These are phyloP conservation scores for Pteromalus puparum DNA, from an alignment of 1,140 invertebrate genomes.

Conservation along the genomic window DNA sequence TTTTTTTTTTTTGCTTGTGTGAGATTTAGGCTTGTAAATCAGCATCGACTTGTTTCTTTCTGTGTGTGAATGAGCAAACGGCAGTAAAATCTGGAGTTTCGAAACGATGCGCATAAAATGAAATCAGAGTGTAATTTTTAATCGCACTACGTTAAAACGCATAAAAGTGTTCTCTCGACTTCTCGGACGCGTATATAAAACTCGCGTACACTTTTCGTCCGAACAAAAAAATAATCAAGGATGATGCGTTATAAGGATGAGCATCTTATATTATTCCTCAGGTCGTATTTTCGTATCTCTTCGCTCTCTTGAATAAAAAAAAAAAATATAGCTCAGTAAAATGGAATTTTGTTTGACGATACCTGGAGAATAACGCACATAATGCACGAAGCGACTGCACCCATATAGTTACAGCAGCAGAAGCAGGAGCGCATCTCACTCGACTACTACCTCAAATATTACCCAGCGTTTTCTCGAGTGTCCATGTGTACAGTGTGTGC, in stretches of 20 bases:
- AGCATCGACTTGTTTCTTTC: too few relatives aligned
- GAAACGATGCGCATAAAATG: neutral
- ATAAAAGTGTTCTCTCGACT: too few relatives aligned
- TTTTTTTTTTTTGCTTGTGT: too few relatives aligned
- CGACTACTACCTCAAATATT: constrained; percentile 34
- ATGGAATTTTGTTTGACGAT: constrained; percentile 25
- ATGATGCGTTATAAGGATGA: too few relatives aligned
- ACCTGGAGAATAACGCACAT: neutral
- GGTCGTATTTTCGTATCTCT: neutral
- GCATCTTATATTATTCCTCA: too few relatives aligned
- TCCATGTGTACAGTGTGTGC: too few relatives aligned
- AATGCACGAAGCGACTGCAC: neutral
- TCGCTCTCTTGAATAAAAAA: neutral
- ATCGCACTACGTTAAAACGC: neutral
- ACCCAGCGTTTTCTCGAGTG: constrained; percentile 39
- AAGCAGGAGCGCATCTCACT: neutral
- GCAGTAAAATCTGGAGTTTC: too few relatives aligned
- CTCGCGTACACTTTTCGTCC: neutral
- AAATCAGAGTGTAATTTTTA: neutral
- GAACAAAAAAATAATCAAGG: too few relatives aligned
- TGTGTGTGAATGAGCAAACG: too few relatives aligned
- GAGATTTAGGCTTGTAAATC: too few relatives aligned
- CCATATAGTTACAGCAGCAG: neutral
- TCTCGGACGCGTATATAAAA: neutral
- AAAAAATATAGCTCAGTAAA: constrained; percentile 25